Evolutionary conservation across 2,797 vertebrate genomes (phyloP).

Genomic region (Oreortyx pictus): DNA sequence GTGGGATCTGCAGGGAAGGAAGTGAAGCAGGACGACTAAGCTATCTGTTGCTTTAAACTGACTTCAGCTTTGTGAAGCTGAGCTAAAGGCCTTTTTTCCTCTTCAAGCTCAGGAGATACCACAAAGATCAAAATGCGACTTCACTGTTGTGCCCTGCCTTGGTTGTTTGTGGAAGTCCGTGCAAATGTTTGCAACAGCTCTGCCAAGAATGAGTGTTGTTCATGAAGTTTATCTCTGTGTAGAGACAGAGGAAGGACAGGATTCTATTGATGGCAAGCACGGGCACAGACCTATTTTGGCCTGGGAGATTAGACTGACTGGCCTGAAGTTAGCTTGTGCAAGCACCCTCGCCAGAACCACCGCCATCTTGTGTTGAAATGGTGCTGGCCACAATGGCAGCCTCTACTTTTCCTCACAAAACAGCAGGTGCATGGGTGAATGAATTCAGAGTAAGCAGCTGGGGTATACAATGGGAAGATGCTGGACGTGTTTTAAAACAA

Average conservation of each 20-base stretch:
- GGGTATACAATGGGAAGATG: not conserved
- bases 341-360: not conserved
- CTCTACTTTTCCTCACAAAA: not conserved
- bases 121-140: not conserved
- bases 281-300: not conserved
- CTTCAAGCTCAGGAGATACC: not conserved
- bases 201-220: not conserved
- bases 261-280: not conserved
- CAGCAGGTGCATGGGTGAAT: not conserved
- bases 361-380: not conserved
- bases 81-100: not conserved
- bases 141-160: rapidly evolving
- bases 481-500: not conserved
- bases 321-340: slow-evolving; percentile 1
- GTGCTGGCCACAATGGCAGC: not conserved
- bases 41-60: not conserved
- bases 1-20: not conserved
- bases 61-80: too few species aligned
- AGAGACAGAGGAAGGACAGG: not conserved
- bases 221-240: not conserved
- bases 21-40: not conserved
- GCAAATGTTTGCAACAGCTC: not conserved
- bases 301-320: slow-evolving; percentile 6
- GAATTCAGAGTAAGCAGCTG: not conserved
- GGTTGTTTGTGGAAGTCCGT: not conserved